Evolutionary conservation across 2,888 invertebrate species (phyloP).

Genomic region (Tenthredo mesomela): DNA sequence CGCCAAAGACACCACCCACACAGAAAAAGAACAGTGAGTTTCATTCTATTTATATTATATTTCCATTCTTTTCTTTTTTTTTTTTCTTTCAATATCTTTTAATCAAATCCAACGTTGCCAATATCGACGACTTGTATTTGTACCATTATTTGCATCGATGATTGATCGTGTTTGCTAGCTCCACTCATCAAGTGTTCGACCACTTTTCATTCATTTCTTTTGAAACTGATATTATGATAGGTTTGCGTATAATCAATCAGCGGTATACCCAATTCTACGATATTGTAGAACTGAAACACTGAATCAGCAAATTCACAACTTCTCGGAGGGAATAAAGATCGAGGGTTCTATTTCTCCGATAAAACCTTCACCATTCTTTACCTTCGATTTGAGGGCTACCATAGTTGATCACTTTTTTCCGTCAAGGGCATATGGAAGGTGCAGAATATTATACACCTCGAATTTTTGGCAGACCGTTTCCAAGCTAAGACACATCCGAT

Average conservation of each 20-base stretch:
- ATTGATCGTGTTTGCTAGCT: background rate
- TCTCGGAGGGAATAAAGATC: background rate
- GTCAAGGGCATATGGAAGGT: no score
- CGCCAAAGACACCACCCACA: conserved; percentile 83
- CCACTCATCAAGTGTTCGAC: background rate
- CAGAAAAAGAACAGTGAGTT: conserved; percentile 81
- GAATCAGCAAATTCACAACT: background rate
- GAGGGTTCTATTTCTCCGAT: no score
- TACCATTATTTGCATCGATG: background rate
- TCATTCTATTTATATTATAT: conserved; percentile 15
- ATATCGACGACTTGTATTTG: background rate
- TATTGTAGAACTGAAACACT: background rate
- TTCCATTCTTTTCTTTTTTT: background rate
- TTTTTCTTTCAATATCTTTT: background rate
- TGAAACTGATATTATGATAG: conserved; percentile 12
- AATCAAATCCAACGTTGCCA: background rate
- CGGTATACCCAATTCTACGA: background rate
- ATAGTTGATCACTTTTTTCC: no score
- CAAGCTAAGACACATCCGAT: no score
- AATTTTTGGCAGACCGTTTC: no score
- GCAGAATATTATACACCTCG: no score
- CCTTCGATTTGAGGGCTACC: background rate
- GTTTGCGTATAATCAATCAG: background rate
- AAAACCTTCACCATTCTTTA: no score
- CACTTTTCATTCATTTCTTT: background rate